Base-by-base conservation (phyloP, 30 jellyfish, hydroid and myxozoan genomes). In the Sanderia malayensis region DNA sequence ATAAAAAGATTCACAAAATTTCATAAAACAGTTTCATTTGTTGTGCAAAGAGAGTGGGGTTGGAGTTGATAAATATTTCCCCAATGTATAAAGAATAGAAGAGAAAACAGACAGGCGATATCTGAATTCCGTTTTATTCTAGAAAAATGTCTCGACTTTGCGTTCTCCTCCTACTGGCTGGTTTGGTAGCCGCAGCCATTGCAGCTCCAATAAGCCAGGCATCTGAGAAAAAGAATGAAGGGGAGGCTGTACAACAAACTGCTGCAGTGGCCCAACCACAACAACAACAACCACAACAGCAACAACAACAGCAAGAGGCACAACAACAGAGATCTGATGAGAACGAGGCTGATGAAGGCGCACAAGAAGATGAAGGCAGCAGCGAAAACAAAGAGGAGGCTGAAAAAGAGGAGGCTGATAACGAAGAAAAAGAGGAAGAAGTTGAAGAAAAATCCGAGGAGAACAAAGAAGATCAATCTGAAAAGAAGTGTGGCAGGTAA, bases 401-500 rank as follows among this genome's bases (percentile, higher is more conserved):
- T 49, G 64, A 49, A 9, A 24, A 49, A 49, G 24, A 49, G 3
- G 64, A 8, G 2, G 64, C 6, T 6, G 52, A 6, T 37, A 37
- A 37, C 52, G 64, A 49, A 19, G 24, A 49, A 2, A 18, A 49
- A 19, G 64, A 15, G 8, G 64, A 15, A 15, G 18, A 41, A 15
- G 8, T 15, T 15, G 55, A 41, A 8, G 55, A 41, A 8, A 41
- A 41, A 15, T 8, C 55, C 15, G 55, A 49, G 23, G 64, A 49
- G 2, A 24, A 49, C 27, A 19, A 49, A 4, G 64, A 6, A 37
- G 52, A 37, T 4, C 52, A 49, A 18, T 49, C 64, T 19, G 64
- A 49, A 24, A 49, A 49, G 64, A 49, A 49, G 24, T 49, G 64
- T 24, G 64, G 64, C 23, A 19, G 64, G 64, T 49, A 19, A n/a